These are phyloP conservation scores for Dipodomys stephensi DNA, from an alignment of 2,113 vertebrate species.

Conservation along the genomic window DNA sequence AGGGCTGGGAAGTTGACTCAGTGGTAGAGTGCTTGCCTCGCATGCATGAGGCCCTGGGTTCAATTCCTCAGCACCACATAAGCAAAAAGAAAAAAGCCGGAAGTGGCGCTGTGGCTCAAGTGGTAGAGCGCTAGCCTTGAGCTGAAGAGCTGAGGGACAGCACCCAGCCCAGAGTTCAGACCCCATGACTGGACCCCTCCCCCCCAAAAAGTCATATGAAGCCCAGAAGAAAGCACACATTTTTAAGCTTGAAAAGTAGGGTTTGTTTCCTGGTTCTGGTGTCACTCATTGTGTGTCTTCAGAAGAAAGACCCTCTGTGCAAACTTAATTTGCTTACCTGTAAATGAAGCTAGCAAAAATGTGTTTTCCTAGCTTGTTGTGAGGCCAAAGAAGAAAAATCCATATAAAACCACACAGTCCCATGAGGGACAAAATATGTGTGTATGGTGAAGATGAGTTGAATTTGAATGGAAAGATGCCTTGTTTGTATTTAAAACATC, in stretches of 20 bases:
- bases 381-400: background rate
- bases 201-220: background rate
- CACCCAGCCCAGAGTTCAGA: no score
- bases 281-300: background rate
- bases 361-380: background rate
- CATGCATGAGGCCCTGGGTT: no score
- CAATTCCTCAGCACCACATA: no score
- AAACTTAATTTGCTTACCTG: background rate
- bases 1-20: no score
- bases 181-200: no score
- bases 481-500: conserved; percentile 29
- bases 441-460: conserved; percentile 25
- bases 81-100: no score
- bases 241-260: background rate
- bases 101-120: no score
- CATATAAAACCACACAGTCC: background rate
- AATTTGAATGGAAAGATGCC: background rate
- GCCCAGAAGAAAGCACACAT: background rate
- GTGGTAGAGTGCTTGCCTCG: no score
- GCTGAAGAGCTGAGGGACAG: no score
- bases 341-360: background rate
- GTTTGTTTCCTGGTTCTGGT: background rate
- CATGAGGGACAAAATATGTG: background rate
- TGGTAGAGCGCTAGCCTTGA: no score
- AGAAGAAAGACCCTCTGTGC: background rate